Conservation (phyloP, 2,797 vertebrate genomes). For the Eutrigla gurnardus region DNA sequence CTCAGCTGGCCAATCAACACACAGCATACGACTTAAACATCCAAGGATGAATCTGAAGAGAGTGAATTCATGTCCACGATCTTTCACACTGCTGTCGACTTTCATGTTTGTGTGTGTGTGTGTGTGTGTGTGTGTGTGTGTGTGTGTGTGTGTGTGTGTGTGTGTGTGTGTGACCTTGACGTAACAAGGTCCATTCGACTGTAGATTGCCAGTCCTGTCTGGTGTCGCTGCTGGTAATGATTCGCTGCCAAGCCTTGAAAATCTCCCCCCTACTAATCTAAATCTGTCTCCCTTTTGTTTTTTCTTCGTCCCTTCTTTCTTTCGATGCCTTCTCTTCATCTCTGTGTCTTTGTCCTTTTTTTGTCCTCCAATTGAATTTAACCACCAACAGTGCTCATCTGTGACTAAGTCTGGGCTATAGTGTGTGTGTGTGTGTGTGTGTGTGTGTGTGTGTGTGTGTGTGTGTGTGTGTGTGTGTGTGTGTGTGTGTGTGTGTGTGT, state of each 20-base stretch:
- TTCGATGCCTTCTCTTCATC: background rate
- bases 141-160: conserved; percentile 45
- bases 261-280: conserved; percentile 46
- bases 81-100: conserved; percentile 35
- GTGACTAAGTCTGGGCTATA: conserved; percentile 32
- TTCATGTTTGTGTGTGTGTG: conserved; percentile 17
- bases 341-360: conserved; percentile 22
- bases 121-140: conserved; percentile 46
- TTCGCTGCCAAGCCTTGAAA: conserved; percentile 46
- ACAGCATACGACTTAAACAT: background rate
- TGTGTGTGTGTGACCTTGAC: conserved; percentile 67
- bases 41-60: conserved; percentile 8
- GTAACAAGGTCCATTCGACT: conserved; percentile 51
- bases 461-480: conserved; percentile 1
- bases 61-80: conserved; percentile 17
- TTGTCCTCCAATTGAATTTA: conserved; percentile 39
- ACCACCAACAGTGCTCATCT: conserved; percentile 37
- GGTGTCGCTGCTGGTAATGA: conserved; percentile 45
- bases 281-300: conserved; percentile 25
- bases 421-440: background rate
- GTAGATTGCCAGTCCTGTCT: conserved; percentile 53
- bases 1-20: conserved; percentile 43
- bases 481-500: conserved; percentile 17
- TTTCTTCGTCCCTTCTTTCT: conserved; percentile 11
- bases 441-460: no score